Percentiles rank a stretch among this genome's conserved stretches.
Conservation (phyloP, 1,140 invertebrate genomes). For the Lasaia peninsularis region DNA sequence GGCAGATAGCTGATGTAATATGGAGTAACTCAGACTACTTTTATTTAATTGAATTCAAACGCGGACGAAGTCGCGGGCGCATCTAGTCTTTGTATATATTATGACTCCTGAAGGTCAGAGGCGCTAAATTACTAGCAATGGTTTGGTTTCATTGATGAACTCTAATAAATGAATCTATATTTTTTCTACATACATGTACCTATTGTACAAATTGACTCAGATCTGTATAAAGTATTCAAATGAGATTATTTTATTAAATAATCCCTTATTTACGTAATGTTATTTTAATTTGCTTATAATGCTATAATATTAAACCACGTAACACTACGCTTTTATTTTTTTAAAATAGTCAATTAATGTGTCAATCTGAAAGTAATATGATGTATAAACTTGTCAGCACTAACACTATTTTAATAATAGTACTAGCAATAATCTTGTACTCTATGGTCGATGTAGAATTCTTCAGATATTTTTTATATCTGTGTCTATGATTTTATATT, state of each 20-base stretch:
- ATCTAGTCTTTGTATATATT: background rate
- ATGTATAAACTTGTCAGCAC: constrained; percentile 29
- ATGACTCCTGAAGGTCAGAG: background rate
- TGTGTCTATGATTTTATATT: background rate
- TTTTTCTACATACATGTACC: constrained; percentile 74
- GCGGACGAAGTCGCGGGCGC: too few relatives aligned
- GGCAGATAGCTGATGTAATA: too few relatives aligned
- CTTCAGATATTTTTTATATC: constrained; percentile 7
- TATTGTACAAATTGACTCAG: constrained; percentile 73
- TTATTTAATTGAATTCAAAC: too few relatives aligned
- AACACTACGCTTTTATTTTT: constrained; percentile 34
- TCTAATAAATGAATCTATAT: constrained; percentile 75
- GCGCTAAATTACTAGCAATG: constrained; percentile 43
- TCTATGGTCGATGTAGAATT: constrained; percentile 20
- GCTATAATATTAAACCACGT: constrained; percentile 10
- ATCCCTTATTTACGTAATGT: constrained; percentile 18
- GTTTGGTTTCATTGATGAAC: constrained; percentile 71
- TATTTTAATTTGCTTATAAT: constrained; percentile 21
- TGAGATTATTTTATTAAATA: constrained; percentile 46
- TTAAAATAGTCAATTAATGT: constrained; percentile 67
- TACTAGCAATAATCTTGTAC: constrained; percentile 20
- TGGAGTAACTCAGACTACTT: too few relatives aligned
- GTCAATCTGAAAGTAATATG: constrained; percentile 56
- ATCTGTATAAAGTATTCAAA: constrained; percentile 69
- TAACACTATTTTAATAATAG: constrained; percentile 22